phyloP scores from a whole-genome alignment of 2,888 invertebrate genomes.

The Microplitis deprimator region DNA sequence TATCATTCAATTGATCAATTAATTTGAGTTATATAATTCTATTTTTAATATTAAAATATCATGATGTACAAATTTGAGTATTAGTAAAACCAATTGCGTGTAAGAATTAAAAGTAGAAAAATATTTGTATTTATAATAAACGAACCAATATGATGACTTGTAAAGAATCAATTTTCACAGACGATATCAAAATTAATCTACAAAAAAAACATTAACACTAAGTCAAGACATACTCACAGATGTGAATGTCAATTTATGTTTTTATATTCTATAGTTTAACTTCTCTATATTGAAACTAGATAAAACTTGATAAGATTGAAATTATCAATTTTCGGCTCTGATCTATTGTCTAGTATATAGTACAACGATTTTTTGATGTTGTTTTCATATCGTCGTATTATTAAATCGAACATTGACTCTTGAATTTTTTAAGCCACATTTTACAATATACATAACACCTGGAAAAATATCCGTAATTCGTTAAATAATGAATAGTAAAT shows the following conservation, averaged over 20 bases:
- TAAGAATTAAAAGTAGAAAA: neutral
- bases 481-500: conserved; percentile 2
- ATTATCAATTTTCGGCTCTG: neutral
- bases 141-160: neutral
- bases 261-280: neutral
- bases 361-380: neutral
- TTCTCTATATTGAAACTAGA: neutral
- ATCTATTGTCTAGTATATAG: neutral
- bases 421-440: neutral
- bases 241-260: neutral
- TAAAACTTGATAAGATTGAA: neutral
- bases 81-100: neutral
- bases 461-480: conserved; percentile 3
- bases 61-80: neutral
- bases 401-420: conserved; percentile 13
- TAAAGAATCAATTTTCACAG: neutral
- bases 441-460: conserved; percentile 2
- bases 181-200: neutral
- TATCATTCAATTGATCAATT: neutral
- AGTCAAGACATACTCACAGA: neutral
- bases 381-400: neutral
- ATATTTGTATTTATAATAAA: neutral
- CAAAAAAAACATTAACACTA: neutral
- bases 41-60: neutral
- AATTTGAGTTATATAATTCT: neutral